Evolutionary conservation across 2,888 invertebrate genomes (phyloP).

Genomic region (Notodonta ziczac): DNA sequence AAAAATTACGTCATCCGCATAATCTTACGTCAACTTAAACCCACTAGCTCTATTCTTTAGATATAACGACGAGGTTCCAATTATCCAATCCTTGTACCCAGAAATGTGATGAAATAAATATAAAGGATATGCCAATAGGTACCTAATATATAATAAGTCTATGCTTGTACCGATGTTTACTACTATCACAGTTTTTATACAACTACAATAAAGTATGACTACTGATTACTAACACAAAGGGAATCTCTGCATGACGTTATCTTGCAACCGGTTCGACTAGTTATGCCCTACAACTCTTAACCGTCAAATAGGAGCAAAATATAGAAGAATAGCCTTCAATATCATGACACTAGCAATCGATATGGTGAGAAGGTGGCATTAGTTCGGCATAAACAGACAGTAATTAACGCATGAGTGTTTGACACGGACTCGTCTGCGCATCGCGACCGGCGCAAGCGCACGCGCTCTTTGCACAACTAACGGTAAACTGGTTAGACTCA

Average conservation of each 20-base stretch:
- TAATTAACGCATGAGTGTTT: constrained; percentile 3
- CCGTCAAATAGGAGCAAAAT: not conserved
- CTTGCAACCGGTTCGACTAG: constrained; percentile 3
- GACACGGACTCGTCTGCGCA: constrained; percentile 5
- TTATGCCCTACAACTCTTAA: not conserved
- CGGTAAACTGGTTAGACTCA: constrained; percentile 49
- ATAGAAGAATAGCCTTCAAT: not conserved
- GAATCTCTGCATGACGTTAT: constrained; percentile 1
- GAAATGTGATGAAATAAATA: no score
- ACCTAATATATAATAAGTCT: not conserved
- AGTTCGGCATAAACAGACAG: constrained; percentile 3
- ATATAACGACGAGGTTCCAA: not conserved
- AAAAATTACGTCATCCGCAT: constrained; percentile 64
- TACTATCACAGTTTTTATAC: not conserved
- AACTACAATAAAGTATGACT: not conserved
- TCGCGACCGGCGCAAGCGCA: constrained; percentile 14
- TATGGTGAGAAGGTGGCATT: not conserved
- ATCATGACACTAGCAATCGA: no score
- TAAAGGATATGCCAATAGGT: no score
- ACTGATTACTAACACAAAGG: not conserved
- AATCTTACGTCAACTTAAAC: constrained; percentile 58
- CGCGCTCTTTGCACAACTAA: constrained; percentile 43
- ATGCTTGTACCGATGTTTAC: not conserved
- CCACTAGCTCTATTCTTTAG: constrained; percentile 35
- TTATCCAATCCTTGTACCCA: not conserved